phyloP scores from a whole-genome alignment of 2,113 vertebrate genomes.

The Lepus europaeus region DNA sequence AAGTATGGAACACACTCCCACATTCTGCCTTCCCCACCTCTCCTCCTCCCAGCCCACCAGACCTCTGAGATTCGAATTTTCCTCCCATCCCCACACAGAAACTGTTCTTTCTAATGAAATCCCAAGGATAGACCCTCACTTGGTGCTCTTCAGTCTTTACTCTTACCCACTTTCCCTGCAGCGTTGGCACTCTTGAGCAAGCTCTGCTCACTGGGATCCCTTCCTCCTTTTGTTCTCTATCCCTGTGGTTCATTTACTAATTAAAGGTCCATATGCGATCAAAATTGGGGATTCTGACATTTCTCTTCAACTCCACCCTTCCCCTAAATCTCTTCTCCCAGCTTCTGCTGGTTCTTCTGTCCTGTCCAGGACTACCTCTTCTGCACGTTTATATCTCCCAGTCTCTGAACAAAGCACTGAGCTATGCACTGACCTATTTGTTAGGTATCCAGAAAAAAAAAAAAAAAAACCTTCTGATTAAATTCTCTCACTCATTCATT shows the following conservation, averaged over 20 bases:
- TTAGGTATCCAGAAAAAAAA: slow-evolving; percentile 29
- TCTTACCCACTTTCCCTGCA: neutral
- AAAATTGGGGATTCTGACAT: neutral
- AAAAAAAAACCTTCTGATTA: neutral
- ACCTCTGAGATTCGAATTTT: neutral
- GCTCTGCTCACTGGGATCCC: neutral
- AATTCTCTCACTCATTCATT: neutral
- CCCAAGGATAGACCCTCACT: neutral
- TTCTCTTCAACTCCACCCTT: neutral
- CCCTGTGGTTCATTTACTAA: neutral
- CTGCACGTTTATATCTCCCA: neutral
- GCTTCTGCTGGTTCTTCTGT: neutral
- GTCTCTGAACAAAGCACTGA: neutral
- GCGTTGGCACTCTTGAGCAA: neutral
- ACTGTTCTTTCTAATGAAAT: neutral
- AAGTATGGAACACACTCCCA: neutral
- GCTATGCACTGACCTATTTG: neutral
- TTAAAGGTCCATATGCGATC: neutral
- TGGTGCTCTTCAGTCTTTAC: neutral
- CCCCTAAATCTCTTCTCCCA: neutral
- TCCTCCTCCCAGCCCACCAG: no score
- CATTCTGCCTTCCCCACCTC: neutral
- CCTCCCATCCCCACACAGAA: neutral
- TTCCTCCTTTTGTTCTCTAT: neutral
- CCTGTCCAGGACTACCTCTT: neutral